Percentiles rank a stretch among this genome's conserved stretches.
Evolutionary conservation across 1,140 invertebrate species (phyloP).

Genomic region (Formica selysi): DNA sequence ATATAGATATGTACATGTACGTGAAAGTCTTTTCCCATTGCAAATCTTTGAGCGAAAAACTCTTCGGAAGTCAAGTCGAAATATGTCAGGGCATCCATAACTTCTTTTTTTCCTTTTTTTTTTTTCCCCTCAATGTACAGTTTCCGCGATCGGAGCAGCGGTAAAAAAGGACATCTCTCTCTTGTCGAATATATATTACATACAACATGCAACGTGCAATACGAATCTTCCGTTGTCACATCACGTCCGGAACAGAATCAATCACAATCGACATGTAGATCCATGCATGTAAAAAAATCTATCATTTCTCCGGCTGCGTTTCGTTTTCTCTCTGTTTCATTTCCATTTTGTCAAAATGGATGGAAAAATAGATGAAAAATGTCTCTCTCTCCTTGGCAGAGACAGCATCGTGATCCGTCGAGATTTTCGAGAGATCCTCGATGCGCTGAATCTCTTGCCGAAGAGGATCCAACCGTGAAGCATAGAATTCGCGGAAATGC

Average conservation of each 20-base stretch:
- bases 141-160: background rate
- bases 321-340: too few species aligned
- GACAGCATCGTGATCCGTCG: background rate
- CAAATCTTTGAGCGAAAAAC: constrained; percentile 5
- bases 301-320: too few species aligned
- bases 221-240: background rate
- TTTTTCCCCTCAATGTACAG: too few species aligned
- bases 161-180: background rate
- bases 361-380: background rate
- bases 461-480: background rate
- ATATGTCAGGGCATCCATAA: background rate
- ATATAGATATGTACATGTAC: background rate
- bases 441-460: background rate
- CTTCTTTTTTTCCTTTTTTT: background rate
- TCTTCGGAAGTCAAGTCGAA: background rate
- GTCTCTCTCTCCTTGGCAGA: constrained; percentile 18
- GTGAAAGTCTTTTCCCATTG: background rate
- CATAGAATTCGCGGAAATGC: background rate
- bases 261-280: background rate
- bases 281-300: background rate
- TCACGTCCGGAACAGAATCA: background rate
- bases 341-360: background rate
- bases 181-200: background rate
- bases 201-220: background rate
- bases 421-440: constrained; percentile 9